phyloP scores from a whole-genome alignment of 2,113 vertebrate species.

The Tonatia bakeri region DNA sequence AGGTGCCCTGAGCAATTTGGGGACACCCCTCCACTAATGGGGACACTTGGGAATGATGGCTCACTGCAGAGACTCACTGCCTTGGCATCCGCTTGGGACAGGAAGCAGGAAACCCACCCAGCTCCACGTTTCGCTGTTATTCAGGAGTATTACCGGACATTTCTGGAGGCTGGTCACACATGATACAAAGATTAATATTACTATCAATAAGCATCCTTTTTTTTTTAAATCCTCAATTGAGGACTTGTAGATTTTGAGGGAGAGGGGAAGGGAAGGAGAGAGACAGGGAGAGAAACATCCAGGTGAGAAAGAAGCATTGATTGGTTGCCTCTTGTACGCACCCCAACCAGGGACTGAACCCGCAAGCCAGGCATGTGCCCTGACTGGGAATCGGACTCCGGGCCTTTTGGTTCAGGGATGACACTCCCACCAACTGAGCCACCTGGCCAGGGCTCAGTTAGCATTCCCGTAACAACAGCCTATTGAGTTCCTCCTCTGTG shows the following conservation, averaged over 20 bases:
- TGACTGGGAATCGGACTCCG: background rate
- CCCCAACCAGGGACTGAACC: background rate
- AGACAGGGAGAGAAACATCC: background rate
- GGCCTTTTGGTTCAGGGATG: background rate
- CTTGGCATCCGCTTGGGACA: rapidly evolving
- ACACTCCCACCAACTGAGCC: background rate
- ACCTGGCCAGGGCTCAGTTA: background rate
- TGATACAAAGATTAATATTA: background rate
- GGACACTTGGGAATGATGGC: background rate
- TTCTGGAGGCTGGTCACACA: rapidly evolving
- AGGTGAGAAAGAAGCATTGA: background rate
- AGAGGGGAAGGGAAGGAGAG: background rate
- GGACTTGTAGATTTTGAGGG: background rate
- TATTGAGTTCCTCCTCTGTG: rapidly evolving
- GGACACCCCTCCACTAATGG: background rate
- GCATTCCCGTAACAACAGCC: background rate
- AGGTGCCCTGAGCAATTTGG: background rate
- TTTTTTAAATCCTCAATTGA: too few relatives aligned
- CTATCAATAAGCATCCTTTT: background rate
- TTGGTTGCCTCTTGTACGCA: background rate
- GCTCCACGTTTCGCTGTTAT: rapidly evolving
- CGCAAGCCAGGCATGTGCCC: background rate
- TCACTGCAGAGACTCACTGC: background rate
- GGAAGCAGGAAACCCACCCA: rapidly evolving
- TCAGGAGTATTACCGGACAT: background rate